phyloP scores from a whole-genome alignment of 1,140 invertebrate species.

The Achroia grisella region DNA sequence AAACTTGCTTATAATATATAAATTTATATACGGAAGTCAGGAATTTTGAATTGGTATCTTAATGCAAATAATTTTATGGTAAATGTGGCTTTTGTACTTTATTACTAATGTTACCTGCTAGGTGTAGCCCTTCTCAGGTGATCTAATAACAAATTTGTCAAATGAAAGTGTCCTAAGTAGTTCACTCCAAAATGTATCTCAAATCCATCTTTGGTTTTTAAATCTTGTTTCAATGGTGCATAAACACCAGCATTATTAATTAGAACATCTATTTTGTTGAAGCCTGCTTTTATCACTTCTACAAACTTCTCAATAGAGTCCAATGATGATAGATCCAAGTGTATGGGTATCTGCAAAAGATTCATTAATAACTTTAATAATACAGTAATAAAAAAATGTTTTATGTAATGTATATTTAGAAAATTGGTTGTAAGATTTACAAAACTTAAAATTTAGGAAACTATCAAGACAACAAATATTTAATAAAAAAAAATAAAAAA shows the following conservation, averaged over 20 bases:
- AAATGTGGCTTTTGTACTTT: no score
- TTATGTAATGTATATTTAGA: not conserved
- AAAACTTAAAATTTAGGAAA: no score
- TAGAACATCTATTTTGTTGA: constrained; percentile 82
- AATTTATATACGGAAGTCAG: no score
- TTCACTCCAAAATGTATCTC: constrained; percentile 87
- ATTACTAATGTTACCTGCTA: constrained; percentile 74
- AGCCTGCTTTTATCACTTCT: constrained; percentile 74
- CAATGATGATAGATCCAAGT: constrained; percentile 82
- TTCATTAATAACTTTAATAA: not conserved
- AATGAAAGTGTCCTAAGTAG: constrained; percentile 88
- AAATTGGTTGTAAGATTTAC: not conserved
- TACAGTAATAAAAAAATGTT: not conserved
- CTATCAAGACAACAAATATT: no score
- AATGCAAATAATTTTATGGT: no score
- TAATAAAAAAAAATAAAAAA: no score
- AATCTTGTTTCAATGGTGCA: constrained; percentile 73
- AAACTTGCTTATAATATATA: no score
- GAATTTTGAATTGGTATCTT: no score
- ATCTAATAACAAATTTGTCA: constrained; percentile 85
- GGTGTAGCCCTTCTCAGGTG: constrained; percentile 71
- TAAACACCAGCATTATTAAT: constrained; percentile 94
- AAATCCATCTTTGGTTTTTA: constrained; percentile 83
- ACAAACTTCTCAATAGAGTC: constrained; percentile 81
- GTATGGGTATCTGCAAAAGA: constrained; percentile 77